These are phyloP conservation scores for Candoia aspera DNA, from an alignment of 2,113 vertebrate genomes.

Conservation along the genomic window DNA sequence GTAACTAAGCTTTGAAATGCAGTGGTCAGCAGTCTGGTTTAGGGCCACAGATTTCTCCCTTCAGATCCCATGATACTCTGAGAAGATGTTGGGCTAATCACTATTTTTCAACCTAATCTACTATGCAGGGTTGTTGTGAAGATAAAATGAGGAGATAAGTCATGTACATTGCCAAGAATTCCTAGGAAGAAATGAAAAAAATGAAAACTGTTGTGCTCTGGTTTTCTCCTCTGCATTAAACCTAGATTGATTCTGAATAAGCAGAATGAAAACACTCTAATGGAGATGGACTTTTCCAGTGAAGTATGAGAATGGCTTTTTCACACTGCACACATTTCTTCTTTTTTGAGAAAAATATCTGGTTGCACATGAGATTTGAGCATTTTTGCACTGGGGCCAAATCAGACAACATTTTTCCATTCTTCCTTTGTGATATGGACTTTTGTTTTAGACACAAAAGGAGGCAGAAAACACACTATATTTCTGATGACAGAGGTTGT, in stretches of 20 bases:
- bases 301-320: not conserved
- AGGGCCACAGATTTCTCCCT: not conserved
- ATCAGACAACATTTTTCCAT: not conserved
- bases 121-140: not conserved
- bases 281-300: not conserved
- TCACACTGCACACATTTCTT: not conserved
- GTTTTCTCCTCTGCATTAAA: too few relatives aligned
- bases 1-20: not conserved
- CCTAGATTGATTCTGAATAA: too few relatives aligned
- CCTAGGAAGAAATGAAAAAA: not conserved
- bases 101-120: not conserved
- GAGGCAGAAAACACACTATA: too few relatives aligned
- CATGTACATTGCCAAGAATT: not conserved
- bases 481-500: too few relatives aligned
- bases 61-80: too few relatives aligned
- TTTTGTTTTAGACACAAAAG: too few relatives aligned
- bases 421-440: not conserved
- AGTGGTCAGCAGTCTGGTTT: not conserved
- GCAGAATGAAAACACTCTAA: not conserved
- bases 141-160: not conserved
- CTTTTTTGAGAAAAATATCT: not conserved
- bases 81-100: not conserved
- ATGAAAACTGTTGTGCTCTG: too few relatives aligned
- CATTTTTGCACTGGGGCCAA: not conserved
- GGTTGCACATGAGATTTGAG: not conserved